These are phyloP conservation scores for Nematostella vectensis DNA, from an alignment of 92 coral and sea anemone species.

Conservation along the genomic window DNA sequence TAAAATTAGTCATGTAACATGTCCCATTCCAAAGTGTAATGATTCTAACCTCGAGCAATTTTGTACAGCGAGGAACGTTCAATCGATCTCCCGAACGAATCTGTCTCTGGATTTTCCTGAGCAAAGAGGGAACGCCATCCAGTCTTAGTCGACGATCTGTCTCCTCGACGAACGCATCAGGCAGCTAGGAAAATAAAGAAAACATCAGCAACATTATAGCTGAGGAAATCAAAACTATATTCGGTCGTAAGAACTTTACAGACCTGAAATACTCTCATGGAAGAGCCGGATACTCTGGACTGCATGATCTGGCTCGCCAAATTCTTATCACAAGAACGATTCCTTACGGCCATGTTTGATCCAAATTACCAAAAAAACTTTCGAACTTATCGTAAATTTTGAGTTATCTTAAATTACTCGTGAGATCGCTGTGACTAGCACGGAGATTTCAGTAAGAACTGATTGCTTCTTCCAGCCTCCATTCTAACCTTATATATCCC, in stretches of 20 bases:
- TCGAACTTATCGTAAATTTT: no score
- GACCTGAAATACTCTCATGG: slow-evolving; percentile 53
- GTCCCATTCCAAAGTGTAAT: not conserved
- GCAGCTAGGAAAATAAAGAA: slow-evolving; percentile 39
- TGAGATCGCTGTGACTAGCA: slow-evolving; percentile 10
- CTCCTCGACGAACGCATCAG: slow-evolving; percentile 52
- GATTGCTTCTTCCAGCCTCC: slow-evolving; percentile 9
- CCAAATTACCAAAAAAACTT: not conserved
- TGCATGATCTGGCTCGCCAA: slow-evolving; percentile 39
- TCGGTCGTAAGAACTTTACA: slow-evolving; percentile 14
- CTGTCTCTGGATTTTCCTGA: slow-evolving; percentile 53
- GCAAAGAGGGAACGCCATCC: slow-evolving; percentile 63
- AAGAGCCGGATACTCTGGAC: slow-evolving; percentile 54
- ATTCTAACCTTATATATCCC: slow-evolving; percentile 27
- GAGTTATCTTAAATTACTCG: slow-evolving; percentile 7
- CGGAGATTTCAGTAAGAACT: slow-evolving; percentile 15
- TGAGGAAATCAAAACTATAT: not conserved
- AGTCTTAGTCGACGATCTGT: slow-evolving; percentile 74
- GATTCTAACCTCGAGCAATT: slow-evolving; percentile 6
- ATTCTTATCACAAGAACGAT: slow-evolving; percentile 25
- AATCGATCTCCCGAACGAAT: slow-evolving; percentile 51
- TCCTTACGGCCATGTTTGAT: slow-evolving; percentile 46
- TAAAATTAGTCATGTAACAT: no score
- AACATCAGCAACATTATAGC: not conserved
- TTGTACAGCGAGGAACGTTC: slow-evolving; percentile 24